phyloP scores from a whole-genome alignment of 2,113 vertebrate species.

The Diadophis punctatus region DNA sequence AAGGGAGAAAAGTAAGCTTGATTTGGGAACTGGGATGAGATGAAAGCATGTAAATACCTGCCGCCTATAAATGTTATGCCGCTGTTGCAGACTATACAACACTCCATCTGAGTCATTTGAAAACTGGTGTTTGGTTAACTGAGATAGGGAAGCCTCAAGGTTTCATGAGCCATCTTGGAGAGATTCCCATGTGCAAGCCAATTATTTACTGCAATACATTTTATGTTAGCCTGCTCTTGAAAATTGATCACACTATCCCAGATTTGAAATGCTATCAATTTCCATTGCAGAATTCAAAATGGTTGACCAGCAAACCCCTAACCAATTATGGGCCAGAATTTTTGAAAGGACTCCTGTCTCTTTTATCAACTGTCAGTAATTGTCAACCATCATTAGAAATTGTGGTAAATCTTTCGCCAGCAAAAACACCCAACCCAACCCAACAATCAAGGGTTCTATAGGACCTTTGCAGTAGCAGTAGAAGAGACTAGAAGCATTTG shows the following conservation, averaged over 20 bases:
- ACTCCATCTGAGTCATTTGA: background rate
- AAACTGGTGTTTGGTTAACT: background rate
- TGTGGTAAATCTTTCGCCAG: background rate
- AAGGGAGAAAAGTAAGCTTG: background rate
- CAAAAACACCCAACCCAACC: background rate
- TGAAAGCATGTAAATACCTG: accelerated
- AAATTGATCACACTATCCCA: background rate
- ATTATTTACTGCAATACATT: background rate
- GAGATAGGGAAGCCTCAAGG: background rate
- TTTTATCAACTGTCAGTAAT: background rate
- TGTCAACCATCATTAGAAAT: background rate
- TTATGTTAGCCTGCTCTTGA: background rate
- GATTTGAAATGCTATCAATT: background rate
- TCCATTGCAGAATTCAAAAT: background rate
- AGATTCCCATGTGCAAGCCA: background rate
- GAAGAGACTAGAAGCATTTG: too few relatives aligned
- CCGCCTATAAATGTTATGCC: accelerated
- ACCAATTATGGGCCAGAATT: background rate
- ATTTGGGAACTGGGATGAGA: background rate
- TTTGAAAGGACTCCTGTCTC: background rate
- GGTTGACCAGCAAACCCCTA: background rate
- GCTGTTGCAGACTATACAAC: accelerated
- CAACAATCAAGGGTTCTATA: background rate
- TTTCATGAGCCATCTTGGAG: background rate
- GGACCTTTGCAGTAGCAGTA: background rate